Evolutionary conservation across 35 echinoderm and acorn worm species (phyloP), one percentile per base, ranked within the genome.

Genomic region (Anneissia japonica): DNA sequence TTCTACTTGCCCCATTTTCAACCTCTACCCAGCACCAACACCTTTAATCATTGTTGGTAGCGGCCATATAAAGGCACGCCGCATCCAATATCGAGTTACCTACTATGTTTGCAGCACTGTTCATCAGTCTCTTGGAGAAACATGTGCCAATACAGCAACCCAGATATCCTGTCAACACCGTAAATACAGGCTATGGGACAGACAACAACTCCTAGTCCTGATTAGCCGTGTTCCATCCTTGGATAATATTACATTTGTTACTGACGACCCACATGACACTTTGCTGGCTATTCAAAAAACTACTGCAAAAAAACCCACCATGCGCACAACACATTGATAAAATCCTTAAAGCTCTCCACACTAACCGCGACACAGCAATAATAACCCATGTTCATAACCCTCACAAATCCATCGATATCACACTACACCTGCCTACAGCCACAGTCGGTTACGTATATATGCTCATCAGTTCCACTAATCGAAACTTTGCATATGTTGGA

Each of bases 401-500:
- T 10, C 35, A 36, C n/a, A n/a, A n/a, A 34, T 10, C 78, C 3
- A 21, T 37, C 28, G 39, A 26, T 3, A 39, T 36, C 36, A 82
- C 39, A 37, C 80, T 38, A 46, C 80, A 82, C 4, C 39, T 82
- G 39, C 80, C 32, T 46, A 14, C 36, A 26, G 39, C 23, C 30
- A 82, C 34, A 19, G 39, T 82, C 31, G 80, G 80, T 19, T 82
- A 38, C 39, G 80, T 82, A 0, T 82, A 82, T 21, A 82, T 82
- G 80, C 31, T 82, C 23, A 37, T 82, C 28, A 82, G 80, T 30
- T 0, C 14, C 36, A 36, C 80, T 14, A 32, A 82, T 38, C 80
- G 80, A 32, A 82, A 82, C 40, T 82, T 82, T 82, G 80, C 80
- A 23, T 82, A 82, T 82, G 80, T 38, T 39, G 80, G 80, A 21